These are phyloP conservation scores for Torymus texanus DNA, from an alignment of 2,888 invertebrate species.

Conservation along the genomic window DNA sequence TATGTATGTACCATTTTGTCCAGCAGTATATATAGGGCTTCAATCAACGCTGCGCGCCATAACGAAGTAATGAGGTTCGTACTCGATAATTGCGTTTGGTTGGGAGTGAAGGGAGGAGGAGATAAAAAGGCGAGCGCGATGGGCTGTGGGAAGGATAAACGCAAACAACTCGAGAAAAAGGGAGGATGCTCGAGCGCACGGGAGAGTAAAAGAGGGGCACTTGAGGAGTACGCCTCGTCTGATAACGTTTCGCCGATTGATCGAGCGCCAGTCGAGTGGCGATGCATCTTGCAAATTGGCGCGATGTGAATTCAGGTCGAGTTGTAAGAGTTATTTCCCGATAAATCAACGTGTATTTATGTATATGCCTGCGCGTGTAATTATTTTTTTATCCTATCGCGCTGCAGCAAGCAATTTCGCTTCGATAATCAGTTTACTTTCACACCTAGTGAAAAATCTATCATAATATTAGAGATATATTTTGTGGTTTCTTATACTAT, in stretches of 20 bases:
- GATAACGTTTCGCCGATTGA: conserved; percentile 4
- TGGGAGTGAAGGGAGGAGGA: background rate
- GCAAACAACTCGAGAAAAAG: conserved; percentile 4
- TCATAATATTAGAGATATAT: too few species aligned
- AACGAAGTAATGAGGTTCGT: conserved; percentile 42
- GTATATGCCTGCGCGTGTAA: too few species aligned
- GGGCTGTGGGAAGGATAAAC: background rate
- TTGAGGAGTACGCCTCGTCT: background rate
- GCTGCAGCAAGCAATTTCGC: too few species aligned
- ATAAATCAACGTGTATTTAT: too few species aligned
- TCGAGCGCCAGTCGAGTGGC: background rate
- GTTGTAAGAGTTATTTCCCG: too few species aligned
- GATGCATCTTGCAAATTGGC: background rate
- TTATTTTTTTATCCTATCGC: too few species aligned
- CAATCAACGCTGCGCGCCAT: conserved; percentile 35
- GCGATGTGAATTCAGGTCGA: too few species aligned
- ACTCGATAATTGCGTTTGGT: conserved; percentile 39
- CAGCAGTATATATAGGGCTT: background rate
- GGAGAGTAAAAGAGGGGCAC: background rate
- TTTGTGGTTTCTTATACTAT: too few species aligned
- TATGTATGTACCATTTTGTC: too few species aligned
- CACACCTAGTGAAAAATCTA: too few species aligned
- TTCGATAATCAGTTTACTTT: too few species aligned
- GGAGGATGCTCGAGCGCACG: background rate
- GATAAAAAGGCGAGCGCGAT: background rate